Conservation (phyloP, 2,113 vertebrate genomes). For the Brachyhypopomus gauderio region DNA sequence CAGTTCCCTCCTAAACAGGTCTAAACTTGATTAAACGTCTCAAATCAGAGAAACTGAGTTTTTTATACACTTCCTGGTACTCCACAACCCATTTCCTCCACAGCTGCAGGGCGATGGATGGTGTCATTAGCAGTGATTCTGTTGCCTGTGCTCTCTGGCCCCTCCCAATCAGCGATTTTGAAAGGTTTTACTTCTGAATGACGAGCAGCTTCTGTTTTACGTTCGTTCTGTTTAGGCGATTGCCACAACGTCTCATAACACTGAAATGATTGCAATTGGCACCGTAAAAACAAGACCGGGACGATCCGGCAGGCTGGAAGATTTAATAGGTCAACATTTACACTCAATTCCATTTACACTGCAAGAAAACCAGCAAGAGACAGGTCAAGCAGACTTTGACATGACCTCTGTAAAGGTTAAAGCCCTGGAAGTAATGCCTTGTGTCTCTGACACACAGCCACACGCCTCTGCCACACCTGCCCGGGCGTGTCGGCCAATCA, state of each 20-base stretch:
- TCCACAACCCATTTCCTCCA: not conserved
- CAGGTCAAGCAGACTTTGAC: not conserved
- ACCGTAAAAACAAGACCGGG: not conserved
- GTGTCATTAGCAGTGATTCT: not conserved
- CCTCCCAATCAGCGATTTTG: no score
- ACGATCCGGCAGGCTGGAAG: not conserved
- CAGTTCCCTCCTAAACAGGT: no score
- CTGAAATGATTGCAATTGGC: not conserved
- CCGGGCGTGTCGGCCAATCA: no score
- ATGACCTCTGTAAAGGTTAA: no score
- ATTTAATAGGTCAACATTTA: not conserved
- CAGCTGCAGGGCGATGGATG: not conserved
- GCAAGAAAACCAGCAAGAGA: not conserved
- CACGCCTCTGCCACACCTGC: no score
- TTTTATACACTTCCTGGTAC: not conserved
- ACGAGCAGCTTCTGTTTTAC: not conserved
- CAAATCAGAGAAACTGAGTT: not conserved
- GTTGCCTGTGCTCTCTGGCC: not conserved
- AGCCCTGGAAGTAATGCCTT: no score
- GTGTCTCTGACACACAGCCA: no score
- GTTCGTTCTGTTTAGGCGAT: not conserved
- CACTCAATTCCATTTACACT: no score
- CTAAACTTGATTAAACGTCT: no score
- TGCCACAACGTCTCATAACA: not conserved
- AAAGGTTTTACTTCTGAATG: not conserved